A percentile compares a stretch with the other conserved stretches of the same genome.
Conservation (phyloP, 2,888 invertebrate genomes). For the Brachyopa scutellaris region DNA sequence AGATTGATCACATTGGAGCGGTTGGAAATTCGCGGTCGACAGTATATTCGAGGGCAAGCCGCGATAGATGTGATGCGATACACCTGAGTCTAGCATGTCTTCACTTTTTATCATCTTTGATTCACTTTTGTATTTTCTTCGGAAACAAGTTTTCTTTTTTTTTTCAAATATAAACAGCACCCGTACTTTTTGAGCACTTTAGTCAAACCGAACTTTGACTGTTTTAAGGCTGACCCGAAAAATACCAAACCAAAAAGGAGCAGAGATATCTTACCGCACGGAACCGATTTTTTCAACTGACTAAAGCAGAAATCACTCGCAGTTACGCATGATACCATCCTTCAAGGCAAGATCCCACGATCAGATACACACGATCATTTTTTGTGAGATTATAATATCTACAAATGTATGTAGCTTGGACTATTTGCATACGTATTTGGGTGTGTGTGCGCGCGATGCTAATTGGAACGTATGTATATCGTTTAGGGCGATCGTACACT, state of each 20-base stretch:
- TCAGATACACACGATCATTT: slow-evolving; percentile 20
- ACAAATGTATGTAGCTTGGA: not conserved
- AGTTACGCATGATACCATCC: slow-evolving; percentile 58
- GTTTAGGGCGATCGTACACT: slow-evolving; percentile 23
- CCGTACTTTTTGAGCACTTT: not conserved
- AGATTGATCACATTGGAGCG: slow-evolving; percentile 74
- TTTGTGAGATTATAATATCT: slow-evolving; percentile 25
- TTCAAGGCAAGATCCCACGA: slow-evolving; percentile 56
- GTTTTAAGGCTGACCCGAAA: slow-evolving; percentile 3
- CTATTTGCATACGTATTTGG: too few species aligned
- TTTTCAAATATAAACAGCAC: not conserved
- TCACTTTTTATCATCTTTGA: slow-evolving; percentile 80
- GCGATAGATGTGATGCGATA: slow-evolving; percentile 75
- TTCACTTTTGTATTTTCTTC: not conserved
- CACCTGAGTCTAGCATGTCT: slow-evolving; percentile 77
- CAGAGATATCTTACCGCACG: slow-evolving; percentile 39
- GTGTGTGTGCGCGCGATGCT: slow-evolving; percentile 42
- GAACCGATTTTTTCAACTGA: slow-evolving; percentile 65
- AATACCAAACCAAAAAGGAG: slow-evolving; percentile 1
- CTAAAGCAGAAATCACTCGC: slow-evolving; percentile 54
- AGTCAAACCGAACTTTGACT: slow-evolving; percentile 15
- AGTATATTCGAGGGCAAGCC: slow-evolving; percentile 76
- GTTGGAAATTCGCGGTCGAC: slow-evolving; percentile 76
- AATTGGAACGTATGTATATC: slow-evolving; percentile 53
- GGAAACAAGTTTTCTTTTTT: not conserved